Percentiles rank a stretch among this genome's conserved stretches.
Conservation (phyloP, 2,113 vertebrate species). For the Sclerurus mexicanus region DNA sequence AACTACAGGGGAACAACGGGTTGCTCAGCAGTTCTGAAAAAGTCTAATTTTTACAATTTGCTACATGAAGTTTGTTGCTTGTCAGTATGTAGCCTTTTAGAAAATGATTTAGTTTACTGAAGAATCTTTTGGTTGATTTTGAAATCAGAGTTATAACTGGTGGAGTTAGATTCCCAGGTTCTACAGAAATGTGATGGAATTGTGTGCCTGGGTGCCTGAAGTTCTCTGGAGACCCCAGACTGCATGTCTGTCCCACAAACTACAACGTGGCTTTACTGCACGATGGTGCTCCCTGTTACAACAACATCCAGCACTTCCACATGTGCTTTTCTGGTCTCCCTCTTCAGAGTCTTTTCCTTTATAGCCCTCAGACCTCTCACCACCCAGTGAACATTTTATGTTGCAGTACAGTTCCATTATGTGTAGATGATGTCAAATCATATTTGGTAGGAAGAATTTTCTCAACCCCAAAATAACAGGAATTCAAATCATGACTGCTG, state of each 20-base stretch:
- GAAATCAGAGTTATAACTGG: neutral
- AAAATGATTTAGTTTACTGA: neutral
- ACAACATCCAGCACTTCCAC: neutral
- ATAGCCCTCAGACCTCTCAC: neutral
- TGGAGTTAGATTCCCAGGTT: neutral
- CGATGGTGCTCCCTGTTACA: neutral
- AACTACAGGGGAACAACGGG: neutral
- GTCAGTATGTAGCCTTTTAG: neutral
- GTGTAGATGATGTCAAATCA: neutral
- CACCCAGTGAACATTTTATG: neutral
- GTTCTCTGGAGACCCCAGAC: neutral
- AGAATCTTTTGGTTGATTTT: neutral
- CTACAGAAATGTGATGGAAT: neutral
- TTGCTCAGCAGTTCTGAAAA: neutral
- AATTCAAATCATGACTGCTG: constrained; percentile 18
- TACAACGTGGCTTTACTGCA: neutral
- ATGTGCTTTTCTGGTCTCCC: neutral
- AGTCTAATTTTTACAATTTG: neutral
- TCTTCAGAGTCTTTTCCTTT: neutral
- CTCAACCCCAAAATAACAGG: constrained; percentile 2
- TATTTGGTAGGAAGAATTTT: constrained; percentile 6
- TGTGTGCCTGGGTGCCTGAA: neutral
- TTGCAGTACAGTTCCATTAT: neutral
- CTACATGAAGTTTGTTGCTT: neutral
- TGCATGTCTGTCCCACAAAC: neutral